A percentile compares a stretch with the other conserved stretches of the same genome.
phyloP scores from a whole-genome alignment of 2,797 vertebrate species.

The Macroramphosus scolopax region DNA sequence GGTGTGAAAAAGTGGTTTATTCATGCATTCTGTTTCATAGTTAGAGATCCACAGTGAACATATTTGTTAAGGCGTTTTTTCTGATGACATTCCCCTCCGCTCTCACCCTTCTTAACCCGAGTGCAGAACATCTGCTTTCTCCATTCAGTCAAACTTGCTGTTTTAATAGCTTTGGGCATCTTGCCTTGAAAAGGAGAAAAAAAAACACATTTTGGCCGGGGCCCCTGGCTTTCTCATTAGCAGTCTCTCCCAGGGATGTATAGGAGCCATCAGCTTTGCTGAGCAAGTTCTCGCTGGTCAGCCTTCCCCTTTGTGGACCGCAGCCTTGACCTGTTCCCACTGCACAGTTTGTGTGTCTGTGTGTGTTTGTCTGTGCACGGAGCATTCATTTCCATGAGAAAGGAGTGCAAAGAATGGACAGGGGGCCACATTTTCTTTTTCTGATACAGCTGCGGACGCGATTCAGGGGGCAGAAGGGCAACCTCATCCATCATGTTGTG shows the following conservation, averaged over 20 bases:
- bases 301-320: constrained; percentile 60
- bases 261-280: constrained; percentile 44
- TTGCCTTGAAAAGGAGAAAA: constrained; percentile 64
- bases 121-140: constrained; percentile 74
- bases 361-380: constrained; percentile 31
- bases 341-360: constrained; percentile 23
- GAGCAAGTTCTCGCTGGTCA: constrained; percentile 70
- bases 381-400: constrained; percentile 76
- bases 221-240: constrained; percentile 70
- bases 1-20: constrained; percentile 29
- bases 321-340: constrained; percentile 74
- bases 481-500: constrained; percentile 66
- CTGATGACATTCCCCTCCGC: constrained; percentile 57
- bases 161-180: constrained; percentile 74
- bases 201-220: constrained; percentile 49
- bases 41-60: constrained; percentile 46
- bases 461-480: constrained; percentile 45
- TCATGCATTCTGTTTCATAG: constrained; percentile 26
- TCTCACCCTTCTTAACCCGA: constrained; percentile 75
- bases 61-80: constrained; percentile 52
- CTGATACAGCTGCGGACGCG: constrained; percentile 43
- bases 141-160: constrained; percentile 63
- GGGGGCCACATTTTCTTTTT: constrained; percentile 56
- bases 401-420: constrained; percentile 63
- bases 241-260: constrained; percentile 61